Percentiles rank a stretch among this genome's conserved stretches.
phyloP scores from a whole-genome alignment of 2,797 vertebrate species.

The Etheostoma nigrum region DNA sequence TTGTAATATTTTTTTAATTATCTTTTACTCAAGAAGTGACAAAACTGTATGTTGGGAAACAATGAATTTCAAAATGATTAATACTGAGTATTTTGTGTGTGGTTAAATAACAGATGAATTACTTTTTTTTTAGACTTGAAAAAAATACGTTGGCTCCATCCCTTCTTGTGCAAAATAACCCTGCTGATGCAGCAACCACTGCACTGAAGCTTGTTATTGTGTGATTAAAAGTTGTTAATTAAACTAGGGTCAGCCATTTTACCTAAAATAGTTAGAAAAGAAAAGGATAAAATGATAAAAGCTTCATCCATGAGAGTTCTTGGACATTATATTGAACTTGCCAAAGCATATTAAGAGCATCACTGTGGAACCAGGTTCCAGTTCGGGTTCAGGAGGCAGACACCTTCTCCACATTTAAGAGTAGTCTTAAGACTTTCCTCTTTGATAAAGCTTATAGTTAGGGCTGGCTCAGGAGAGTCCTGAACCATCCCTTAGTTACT shows the following conservation, averaged over 20 bases:
- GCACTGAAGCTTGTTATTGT: conserved; percentile 19
- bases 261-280: conserved; percentile 34
- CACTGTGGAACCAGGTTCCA: not conserved
- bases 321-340: conserved; percentile 25
- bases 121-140: conserved; percentile 4
- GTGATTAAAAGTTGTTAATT: conserved; percentile 40
- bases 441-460: too few species aligned
- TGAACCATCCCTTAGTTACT: too few species aligned
- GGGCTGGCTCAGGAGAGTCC: too few species aligned
- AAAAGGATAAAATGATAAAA: conserved; percentile 26
- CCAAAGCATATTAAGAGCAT: conserved; percentile 37
- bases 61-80: conserved; percentile 1
- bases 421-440: too few species aligned
- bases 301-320: conserved; percentile 11
- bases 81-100: not conserved
- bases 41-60: conserved; percentile 4
- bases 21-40: conserved; percentile 14
- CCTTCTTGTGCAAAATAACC: conserved; percentile 3
- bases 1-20: not conserved
- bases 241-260: conserved; percentile 32
- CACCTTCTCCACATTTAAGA: too few species aligned
- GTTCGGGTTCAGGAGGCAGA: too few species aligned
- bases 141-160: not conserved
- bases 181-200: conserved; percentile 11
- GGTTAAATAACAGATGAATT: conserved; percentile 12